Conservation (phyloP, 1,140 invertebrate species). For the Meteorus sp. region DNA sequence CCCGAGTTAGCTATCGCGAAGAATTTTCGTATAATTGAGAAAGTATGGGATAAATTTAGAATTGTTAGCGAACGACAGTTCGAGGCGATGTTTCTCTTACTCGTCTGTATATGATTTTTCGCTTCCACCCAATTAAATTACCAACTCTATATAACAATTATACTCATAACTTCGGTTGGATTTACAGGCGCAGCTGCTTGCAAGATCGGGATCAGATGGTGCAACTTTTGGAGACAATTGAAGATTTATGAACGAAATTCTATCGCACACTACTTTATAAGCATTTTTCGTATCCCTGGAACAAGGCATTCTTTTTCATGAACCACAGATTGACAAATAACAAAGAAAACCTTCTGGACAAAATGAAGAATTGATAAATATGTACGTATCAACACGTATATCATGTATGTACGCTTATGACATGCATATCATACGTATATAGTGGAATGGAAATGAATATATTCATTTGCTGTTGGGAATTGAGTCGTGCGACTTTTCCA, state of each 20-base stretch:
- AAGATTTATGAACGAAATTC: slow-evolving; percentile 8
- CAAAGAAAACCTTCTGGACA: background rate
- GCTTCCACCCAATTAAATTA: too few relatives aligned
- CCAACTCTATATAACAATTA: too few relatives aligned
- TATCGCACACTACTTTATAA: background rate
- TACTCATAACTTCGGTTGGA: too few relatives aligned
- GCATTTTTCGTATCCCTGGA: slow-evolving; percentile 23
- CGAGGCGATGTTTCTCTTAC: too few relatives aligned
- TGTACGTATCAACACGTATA: background rate
- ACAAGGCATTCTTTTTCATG: slow-evolving; percentile 21
- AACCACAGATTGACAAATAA: slow-evolving; percentile 3
- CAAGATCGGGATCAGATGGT: slow-evolving; percentile 21
- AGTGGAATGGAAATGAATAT: background rate
- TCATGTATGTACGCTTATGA: background rate
- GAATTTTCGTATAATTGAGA: too few relatives aligned
- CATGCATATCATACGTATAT: background rate
- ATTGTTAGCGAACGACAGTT: too few relatives aligned
- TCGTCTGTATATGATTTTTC: background rate
- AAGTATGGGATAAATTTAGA: too few relatives aligned
- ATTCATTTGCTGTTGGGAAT: too few relatives aligned
- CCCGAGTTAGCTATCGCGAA: too few relatives aligned
- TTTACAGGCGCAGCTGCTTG: slow-evolving; percentile 32
- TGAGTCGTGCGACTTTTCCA: too few relatives aligned
- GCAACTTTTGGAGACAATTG: slow-evolving; percentile 34
- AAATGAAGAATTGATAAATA: background rate